phyloP scores from a whole-genome alignment of 1,140 invertebrate genomes.

The Bombus ignitus region DNA sequence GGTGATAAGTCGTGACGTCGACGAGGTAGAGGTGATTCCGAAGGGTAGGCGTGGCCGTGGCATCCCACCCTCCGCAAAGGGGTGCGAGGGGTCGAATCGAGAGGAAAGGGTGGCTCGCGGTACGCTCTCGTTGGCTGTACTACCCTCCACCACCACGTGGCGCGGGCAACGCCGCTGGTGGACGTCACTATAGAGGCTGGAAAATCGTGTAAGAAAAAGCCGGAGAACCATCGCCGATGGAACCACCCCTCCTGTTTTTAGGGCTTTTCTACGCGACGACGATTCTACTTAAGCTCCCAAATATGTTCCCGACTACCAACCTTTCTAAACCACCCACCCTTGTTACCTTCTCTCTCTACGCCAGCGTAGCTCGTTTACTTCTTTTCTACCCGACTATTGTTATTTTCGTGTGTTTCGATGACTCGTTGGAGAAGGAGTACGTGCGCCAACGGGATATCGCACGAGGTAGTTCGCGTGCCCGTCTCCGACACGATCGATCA shows the following conservation, averaged over 20 bases:
- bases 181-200: slow-evolving; percentile 62
- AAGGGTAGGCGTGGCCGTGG: slow-evolving; percentile 76
- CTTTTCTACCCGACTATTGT: slow-evolving; percentile 33
- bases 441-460: not conserved
- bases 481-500: slow-evolving; percentile 27
- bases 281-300: slow-evolving; percentile 60
- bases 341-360: not conserved
- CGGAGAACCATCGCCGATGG: slow-evolving; percentile 62
- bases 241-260: slow-evolving; percentile 42
- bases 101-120: slow-evolving; percentile 71
- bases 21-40: slow-evolving; percentile 71
- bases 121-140: slow-evolving; percentile 75
- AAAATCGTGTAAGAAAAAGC: slow-evolving; percentile 74
- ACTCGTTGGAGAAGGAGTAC: not conserved
- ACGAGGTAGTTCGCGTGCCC: not conserved
- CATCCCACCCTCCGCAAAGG: slow-evolving; percentile 64
- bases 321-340: not conserved
- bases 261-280: slow-evolving; percentile 20
- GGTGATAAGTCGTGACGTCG: slow-evolving; percentile 82
- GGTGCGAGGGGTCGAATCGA: slow-evolving; percentile 64
- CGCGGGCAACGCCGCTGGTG: slow-evolving; percentile 43
- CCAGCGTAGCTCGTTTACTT: not conserved
- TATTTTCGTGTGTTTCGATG: slow-evolving; percentile 55
- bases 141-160: slow-evolving; percentile 72
- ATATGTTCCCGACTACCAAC: slow-evolving; percentile 10